Percentiles rank a stretch among this genome's conserved stretches.
Conservation (phyloP, 2,113 vertebrate species). For the Marmota flaviventris region DNA sequence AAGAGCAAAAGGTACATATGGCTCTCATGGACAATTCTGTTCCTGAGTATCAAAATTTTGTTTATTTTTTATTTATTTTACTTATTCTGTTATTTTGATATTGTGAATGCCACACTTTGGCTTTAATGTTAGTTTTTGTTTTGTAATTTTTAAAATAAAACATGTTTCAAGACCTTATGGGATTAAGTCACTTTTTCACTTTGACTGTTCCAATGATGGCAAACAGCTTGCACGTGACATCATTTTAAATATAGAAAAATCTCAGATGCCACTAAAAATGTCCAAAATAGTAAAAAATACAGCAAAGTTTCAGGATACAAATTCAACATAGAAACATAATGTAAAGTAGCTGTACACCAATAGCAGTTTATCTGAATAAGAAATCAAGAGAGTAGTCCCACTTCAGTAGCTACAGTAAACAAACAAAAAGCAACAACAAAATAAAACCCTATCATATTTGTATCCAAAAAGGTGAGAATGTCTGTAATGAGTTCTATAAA, state of each 20-base stretch:
- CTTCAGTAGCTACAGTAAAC: neutral
- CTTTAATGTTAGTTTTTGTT: neutral
- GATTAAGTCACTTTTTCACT: neutral
- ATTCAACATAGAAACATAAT: neutral
- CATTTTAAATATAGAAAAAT: neutral
- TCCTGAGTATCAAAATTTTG: neutral
- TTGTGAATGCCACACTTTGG: neutral
- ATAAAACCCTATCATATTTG: neutral
- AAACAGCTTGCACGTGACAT: neutral
- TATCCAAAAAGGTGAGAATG: neutral
- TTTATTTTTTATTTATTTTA: neutral
- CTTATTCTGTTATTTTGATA: neutral
- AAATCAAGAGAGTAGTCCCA: neutral
- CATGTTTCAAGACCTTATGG: neutral
- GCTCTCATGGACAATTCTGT: neutral
- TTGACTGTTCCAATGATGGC: neutral
- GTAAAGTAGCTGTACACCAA: neutral
- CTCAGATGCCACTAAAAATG: neutral
- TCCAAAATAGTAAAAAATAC: neutral
- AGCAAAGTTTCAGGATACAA: neutral
- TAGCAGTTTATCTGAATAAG: neutral
- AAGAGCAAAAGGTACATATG: neutral
- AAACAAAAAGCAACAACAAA: neutral
- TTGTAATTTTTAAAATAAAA: neutral
- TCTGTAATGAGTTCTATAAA: neutral